These are phyloP conservation scores for Anthonomus grandis DNA, from an alignment of 1,140 invertebrate species.

Conservation along the genomic window DNA sequence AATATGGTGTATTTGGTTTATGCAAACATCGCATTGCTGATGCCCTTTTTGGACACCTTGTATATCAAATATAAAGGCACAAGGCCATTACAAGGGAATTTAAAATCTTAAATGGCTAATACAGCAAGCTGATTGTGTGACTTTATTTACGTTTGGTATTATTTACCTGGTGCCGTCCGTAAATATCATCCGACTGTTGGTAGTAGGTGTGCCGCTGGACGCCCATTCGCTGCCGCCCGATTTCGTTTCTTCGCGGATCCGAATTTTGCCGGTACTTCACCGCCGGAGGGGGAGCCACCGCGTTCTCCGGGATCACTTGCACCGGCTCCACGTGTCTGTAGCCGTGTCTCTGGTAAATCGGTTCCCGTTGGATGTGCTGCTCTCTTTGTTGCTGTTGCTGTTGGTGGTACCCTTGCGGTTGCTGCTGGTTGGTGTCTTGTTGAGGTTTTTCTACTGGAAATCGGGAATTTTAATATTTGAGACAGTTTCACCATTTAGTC, in stretches of 20 bases:
- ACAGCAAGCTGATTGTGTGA: no score
- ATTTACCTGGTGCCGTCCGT: conserved; percentile 30
- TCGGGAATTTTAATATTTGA: neutral
- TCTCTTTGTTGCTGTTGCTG: conserved; percentile 34
- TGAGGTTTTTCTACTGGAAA: conserved; percentile 10
- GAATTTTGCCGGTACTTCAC: conserved; percentile 39
- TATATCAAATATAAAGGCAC: no score
- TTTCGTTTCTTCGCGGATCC: conserved; percentile 31
- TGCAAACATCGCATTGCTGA: no score
- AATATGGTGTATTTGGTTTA: no score
- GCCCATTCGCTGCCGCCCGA: conserved; percentile 33
- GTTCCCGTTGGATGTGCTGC: conserved; percentile 40
- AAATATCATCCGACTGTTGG: conserved; percentile 35
- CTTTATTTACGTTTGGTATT: neutral
- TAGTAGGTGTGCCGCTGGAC: conserved; percentile 38
- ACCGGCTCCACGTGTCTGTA: conserved; percentile 45
- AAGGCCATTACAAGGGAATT: no score
- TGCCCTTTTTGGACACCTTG: no score
- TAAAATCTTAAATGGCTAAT: neutral
- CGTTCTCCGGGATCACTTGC: conserved; percentile 47
- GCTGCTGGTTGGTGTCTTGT: neutral
- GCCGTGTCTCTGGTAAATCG: conserved; percentile 47
- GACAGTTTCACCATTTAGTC: neutral
- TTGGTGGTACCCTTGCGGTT: neutral
- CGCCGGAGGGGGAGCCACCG: conserved; percentile 35